Evolutionary conservation across 1,140 invertebrate species (phyloP).

Genomic region (Camponotus vicinus): DNA sequence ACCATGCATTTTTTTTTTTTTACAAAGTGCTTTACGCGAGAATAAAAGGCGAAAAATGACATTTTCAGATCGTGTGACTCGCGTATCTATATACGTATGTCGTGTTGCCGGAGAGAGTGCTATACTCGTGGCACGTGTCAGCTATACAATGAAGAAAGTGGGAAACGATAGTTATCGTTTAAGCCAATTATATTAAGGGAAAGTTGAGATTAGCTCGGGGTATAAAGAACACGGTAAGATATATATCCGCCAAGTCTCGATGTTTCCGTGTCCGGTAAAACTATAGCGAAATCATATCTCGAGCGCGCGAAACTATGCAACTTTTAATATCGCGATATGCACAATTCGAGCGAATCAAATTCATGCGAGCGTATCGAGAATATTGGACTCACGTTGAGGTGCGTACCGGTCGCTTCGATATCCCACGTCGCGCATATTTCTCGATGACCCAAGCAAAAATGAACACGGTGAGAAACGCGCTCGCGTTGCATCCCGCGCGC

Average conservation of each 20-base stretch:
- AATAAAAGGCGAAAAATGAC: neutral
- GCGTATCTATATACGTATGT: neutral
- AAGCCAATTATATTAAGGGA: constrained; percentile 49
- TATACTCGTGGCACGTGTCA: neutral
- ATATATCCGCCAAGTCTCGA: neutral
- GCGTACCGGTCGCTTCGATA: neutral
- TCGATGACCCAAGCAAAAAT: constrained; percentile 17
- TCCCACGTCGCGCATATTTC: neutral
- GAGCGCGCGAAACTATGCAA: neutral
- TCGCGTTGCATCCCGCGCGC: constrained; percentile 18
- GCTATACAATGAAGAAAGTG: constrained; percentile 52
- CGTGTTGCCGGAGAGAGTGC: constrained; percentile 24
- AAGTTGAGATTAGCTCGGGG: constrained; percentile 19
- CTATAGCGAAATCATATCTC: too few relatives aligned
- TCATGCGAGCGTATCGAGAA: neutral
- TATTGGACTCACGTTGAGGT: neutral
- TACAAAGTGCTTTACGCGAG: neutral
- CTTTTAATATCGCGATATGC: neutral
- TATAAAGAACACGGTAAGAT: constrained; percentile 3
- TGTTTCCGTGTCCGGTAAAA: too few relatives aligned
- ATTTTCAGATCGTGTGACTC: constrained; percentile 5
- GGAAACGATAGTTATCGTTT: constrained; percentile 39
- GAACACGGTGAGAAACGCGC: constrained; percentile 20
- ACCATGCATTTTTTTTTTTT: neutral
- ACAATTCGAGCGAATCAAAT: neutral